Conservation (phyloP, 2,888 invertebrate genomes). For the Panorpa germanica region DNA sequence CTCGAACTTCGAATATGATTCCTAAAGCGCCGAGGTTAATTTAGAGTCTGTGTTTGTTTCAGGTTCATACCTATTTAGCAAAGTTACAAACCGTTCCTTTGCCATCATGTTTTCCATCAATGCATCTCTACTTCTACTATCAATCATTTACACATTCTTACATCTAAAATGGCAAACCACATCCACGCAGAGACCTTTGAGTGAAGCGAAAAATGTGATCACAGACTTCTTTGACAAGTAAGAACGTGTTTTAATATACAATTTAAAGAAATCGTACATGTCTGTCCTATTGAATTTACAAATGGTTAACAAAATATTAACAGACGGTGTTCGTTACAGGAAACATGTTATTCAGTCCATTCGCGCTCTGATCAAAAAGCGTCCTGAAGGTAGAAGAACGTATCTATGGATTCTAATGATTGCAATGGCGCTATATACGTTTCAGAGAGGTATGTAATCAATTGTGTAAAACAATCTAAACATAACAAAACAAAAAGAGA, state of each 20-base stretch:
- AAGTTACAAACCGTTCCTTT: slow-evolving; percentile 42
- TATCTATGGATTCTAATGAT: slow-evolving; percentile 49
- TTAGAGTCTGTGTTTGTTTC: slow-evolving; percentile 16
- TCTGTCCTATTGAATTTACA: too few species aligned
- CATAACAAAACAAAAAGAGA: too few species aligned
- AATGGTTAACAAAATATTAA: too few species aligned
- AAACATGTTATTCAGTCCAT: slow-evolving; percentile 44
- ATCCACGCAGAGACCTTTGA: slow-evolving; percentile 36
- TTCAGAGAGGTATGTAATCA: slow-evolving; percentile 38
- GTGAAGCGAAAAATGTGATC: slow-evolving; percentile 35
- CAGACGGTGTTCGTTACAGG: too few species aligned
- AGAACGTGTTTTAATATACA: too few species aligned
- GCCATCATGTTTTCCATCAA: slow-evolving; percentile 57
- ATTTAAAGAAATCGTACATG: too few species aligned
- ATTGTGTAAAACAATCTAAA: too few species aligned
- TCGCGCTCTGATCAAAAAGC: slow-evolving; percentile 35
- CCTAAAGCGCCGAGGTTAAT: too few species aligned
- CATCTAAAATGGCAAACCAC: slow-evolving; percentile 53
- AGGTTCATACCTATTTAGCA: slow-evolving; percentile 46
- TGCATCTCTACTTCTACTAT: slow-evolving; percentile 33
- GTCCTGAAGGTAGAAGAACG: slow-evolving; percentile 34
- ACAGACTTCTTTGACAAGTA: slow-evolving; percentile 59
- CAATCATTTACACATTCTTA: slow-evolving; percentile 44
- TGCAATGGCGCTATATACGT: slow-evolving; percentile 62
- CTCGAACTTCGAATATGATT: too few species aligned